Evolutionary conservation across 2,797 vertebrate species (phyloP), one percentile per base, ranked within the genome.

Genomic region (Mionectes olivaceus): DNA sequence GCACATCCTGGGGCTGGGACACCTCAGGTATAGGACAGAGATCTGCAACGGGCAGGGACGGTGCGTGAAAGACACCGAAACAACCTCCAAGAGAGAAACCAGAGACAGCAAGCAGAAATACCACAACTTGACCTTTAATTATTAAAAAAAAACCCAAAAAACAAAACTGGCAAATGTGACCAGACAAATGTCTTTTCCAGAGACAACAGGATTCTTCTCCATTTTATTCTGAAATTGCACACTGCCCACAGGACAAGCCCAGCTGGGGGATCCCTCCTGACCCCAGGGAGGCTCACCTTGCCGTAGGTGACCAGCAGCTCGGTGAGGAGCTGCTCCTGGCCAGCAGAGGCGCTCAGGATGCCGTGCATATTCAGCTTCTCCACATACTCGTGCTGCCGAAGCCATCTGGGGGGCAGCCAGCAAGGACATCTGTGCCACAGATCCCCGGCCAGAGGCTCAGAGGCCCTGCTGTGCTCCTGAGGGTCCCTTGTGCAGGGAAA

Each of bases 331-430:
- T 99, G 99, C 18, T 99, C 98, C 56, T 98, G 98, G 89, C 97
- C 97, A 4, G 93, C 65, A 0, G 98, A 98, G 60, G 99, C 99
- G 5, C 98, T 98, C 63, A 99, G 94, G 93, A 99, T 98, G 4
- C 99, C 99, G 56, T 99, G 99, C 98, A 99, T 99, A 96, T 99
- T 99, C 25, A 99, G 98, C 96, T 99, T 99, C 97, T 99, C 99
- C 52, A 99, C 97, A 12, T 97, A 97, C 71, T 99, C 99, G 1
- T 99, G 99, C 86, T 99, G 99, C 78, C 59, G 98, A 93, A 98
- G 98, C 99, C 99, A 99, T 92, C 99, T 99, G 77, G 2, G 3
- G 65, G 53, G 61, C 81, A 90, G 83, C 56, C 84, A 32, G 68
- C 1, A 9, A 5, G n/a, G 55, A 17, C 47, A 27, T 33, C 67